These are phyloP conservation scores for Psilanteris sp. DNA, from an alignment of 1,140 invertebrate genomes.

Conservation along the genomic window DNA sequence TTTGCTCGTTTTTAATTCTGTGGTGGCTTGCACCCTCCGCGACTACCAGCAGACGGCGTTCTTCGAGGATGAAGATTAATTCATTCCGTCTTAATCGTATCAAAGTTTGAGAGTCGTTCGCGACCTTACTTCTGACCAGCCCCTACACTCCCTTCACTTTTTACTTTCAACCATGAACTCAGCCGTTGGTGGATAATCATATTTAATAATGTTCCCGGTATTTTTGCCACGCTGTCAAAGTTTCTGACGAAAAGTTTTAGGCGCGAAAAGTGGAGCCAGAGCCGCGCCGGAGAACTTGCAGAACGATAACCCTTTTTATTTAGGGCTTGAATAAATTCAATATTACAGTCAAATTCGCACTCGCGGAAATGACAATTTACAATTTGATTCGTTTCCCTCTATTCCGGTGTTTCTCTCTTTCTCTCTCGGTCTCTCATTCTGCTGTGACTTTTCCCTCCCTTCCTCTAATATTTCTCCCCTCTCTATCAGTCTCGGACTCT, in stretches of 20 bases:
- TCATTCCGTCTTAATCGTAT: slow-evolving; percentile 81
- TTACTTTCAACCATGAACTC: slow-evolving; percentile 68
- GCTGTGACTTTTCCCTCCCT: no score
- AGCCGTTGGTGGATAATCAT: slow-evolving; percentile 73
- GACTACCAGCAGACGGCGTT: slow-evolving; percentile 71
- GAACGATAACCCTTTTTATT: slow-evolving; percentile 80
- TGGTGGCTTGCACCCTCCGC: slow-evolving; percentile 60
- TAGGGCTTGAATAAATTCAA: slow-evolving; percentile 79
- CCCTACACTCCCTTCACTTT: slow-evolving; percentile 65
- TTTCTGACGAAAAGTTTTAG: slow-evolving; percentile 65
- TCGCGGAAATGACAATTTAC: slow-evolving; percentile 28
- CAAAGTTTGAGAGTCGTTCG: slow-evolving; percentile 77
- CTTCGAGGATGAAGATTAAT: slow-evolving; percentile 80
- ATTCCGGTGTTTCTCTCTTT: slow-evolving; percentile 1
- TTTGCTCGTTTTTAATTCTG: slow-evolving; percentile 61
- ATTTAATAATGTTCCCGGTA: slow-evolving; percentile 79
- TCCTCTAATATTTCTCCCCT: no score
- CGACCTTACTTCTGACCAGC: slow-evolving; percentile 63
- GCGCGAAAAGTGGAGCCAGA: slow-evolving; percentile 61
- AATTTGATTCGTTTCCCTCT: not conserved
- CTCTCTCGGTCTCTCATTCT: no score
- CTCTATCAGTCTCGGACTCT: no score
- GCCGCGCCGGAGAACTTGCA: slow-evolving; percentile 19
- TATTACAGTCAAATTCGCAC: slow-evolving; percentile 68
- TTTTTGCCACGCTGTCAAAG: slow-evolving; percentile 75